phyloP scores from a whole-genome alignment of 2,888 invertebrate genomes.

The Artemia sinica region DNA sequence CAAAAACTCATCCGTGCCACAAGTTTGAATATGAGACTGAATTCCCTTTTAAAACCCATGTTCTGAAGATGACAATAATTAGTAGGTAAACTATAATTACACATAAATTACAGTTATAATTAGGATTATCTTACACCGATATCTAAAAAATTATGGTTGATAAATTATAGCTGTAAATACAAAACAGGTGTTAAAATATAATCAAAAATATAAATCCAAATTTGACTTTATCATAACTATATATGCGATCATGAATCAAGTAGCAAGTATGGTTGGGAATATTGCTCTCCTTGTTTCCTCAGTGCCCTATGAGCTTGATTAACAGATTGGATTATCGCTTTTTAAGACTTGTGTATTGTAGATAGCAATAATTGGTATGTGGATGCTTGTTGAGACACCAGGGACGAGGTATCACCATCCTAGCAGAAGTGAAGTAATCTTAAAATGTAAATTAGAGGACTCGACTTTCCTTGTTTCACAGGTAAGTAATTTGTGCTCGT shows the following conservation, averaged over 20 bases:
- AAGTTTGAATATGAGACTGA: too few relatives aligned
- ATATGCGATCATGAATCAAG: background rate
- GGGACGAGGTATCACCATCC: slow-evolving; percentile 41
- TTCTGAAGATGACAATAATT: too few relatives aligned
- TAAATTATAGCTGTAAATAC: too few relatives aligned
- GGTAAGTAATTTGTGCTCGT: slow-evolving; percentile 27
- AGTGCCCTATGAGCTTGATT: background rate
- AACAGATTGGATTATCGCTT: slow-evolving; percentile 18
- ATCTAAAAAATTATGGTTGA: too few relatives aligned
- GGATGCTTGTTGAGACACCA: slow-evolving; percentile 47
- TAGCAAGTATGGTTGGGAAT: background rate
- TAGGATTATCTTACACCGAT: too few relatives aligned
- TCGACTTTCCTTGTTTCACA: slow-evolving; percentile 46
- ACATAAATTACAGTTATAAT: too few relatives aligned
- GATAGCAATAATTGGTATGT: slow-evolving; percentile 42
- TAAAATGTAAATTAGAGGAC: slow-evolving; percentile 46
- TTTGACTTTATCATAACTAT: slow-evolving; percentile 4
- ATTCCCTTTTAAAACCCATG: too few relatives aligned
- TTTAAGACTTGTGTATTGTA: slow-evolving; percentile 34
- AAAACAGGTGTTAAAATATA: too few relatives aligned
- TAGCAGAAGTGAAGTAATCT: slow-evolving; percentile 40
- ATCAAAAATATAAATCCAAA: background rate
- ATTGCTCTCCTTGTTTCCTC: background rate
- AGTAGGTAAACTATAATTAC: too few relatives aligned
- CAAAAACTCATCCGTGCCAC: too few relatives aligned